phyloP scores from a whole-genome alignment of 1,140 invertebrate genomes.

The Adelges cooleyi region DNA sequence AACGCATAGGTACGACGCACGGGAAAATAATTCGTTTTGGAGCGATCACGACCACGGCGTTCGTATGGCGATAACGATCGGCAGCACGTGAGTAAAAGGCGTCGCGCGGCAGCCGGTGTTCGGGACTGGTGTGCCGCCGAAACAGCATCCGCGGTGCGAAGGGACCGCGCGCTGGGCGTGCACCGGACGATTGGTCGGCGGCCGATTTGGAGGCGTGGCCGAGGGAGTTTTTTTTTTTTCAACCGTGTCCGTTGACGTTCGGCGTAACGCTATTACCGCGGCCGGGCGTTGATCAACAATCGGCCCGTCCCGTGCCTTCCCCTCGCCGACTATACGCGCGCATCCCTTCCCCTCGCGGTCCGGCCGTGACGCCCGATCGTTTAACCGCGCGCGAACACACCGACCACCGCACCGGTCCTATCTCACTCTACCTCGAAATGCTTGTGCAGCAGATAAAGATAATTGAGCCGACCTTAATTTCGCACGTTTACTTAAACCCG shows the following conservation, averaged over 20 bases:
- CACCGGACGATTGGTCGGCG: background rate
- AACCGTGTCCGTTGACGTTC: background rate
- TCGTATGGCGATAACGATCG: background rate
- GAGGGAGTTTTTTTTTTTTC: background rate
- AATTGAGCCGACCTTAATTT: conserved; percentile 10
- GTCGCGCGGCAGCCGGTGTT: background rate
- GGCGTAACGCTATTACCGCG: background rate
- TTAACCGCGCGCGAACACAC: conserved; percentile 12
- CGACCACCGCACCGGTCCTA: background rate
- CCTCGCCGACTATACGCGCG: background rate
- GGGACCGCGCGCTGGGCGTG: background rate
- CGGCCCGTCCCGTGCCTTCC: background rate
- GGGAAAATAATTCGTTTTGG: too few species aligned
- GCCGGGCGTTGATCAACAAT: conserved; percentile 22
- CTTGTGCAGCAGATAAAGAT: background rate
- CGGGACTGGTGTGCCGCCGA: too few species aligned
- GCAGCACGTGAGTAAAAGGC: conserved; percentile 9
- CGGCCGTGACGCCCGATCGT: background rate
- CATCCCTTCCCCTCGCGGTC: background rate
- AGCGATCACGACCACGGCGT: background rate
- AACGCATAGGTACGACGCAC: too few species aligned
- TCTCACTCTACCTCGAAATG: background rate
- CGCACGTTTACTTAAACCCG: conserved; percentile 6
- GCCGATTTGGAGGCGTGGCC: conserved; percentile 1
- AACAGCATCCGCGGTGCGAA: too few species aligned